Conservation (phyloP, 2,113 vertebrate species). For the Apteryx mantelli region DNA sequence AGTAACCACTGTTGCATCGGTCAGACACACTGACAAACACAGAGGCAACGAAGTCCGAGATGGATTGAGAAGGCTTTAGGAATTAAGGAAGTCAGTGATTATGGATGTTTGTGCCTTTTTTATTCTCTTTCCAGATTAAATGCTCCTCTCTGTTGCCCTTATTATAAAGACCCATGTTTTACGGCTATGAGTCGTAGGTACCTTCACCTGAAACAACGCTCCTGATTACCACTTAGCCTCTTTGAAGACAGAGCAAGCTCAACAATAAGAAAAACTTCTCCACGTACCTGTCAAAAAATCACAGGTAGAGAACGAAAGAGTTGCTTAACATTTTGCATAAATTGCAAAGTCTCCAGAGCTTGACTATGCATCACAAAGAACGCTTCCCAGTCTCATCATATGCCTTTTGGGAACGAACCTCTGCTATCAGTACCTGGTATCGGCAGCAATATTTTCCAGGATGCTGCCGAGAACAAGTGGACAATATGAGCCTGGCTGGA, state of each 20-base stretch:
- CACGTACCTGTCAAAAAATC: neutral
- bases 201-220: neutral
- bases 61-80: neutral
- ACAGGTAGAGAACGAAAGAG: neutral
- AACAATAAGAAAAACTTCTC: neutral
- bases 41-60: neutral
- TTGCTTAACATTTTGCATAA: neutral
- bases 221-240: neutral
- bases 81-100: neutral
- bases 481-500: neutral
- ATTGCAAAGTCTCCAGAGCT: fast-evolving
- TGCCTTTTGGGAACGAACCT: neutral
- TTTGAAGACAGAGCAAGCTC: neutral
- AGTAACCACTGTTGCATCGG: neutral
- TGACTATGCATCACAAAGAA: neutral
- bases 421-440: fast-evolving
- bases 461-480: neutral
- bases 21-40: fast-evolving
- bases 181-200: neutral
- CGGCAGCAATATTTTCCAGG: neutral
- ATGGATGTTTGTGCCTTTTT: neutral
- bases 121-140: neutral
- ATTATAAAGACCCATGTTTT: fast-evolving
- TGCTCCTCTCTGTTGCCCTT: neutral
- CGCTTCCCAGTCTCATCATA: fast-evolving